These are phyloP conservation scores for Xiphophorus hellerii DNA, from an alignment of 2,113 vertebrate species.

Conservation along the genomic window DNA sequence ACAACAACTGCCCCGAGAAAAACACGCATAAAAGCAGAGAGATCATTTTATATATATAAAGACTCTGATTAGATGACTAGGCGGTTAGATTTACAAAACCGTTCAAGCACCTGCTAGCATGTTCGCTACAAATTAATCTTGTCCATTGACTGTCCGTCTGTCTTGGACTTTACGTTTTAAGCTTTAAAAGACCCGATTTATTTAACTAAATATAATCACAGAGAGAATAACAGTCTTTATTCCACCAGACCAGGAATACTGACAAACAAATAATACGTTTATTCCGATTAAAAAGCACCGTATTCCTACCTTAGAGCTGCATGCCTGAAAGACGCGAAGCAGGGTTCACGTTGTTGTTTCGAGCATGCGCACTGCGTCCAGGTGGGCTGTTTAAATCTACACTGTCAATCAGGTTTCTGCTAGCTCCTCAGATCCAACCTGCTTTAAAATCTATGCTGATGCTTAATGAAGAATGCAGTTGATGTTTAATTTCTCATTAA, in stretches of 20 bases:
- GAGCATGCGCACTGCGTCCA: slow-evolving; percentile 64
- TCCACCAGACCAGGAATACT: not conserved
- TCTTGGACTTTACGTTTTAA: slow-evolving; percentile 21
- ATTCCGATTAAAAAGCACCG: not conserved
- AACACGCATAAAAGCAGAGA: too few species aligned
- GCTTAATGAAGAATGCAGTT: not conserved
- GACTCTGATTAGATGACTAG: not conserved
- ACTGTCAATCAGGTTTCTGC: not conserved
- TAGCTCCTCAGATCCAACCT: not conserved
- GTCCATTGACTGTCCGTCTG: slow-evolving; percentile 1
- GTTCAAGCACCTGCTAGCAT: slow-evolving; percentile 18
- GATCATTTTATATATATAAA: not conserved
- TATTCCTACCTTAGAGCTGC: slow-evolving; percentile 54
- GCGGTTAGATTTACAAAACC: not conserved
- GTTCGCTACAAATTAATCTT: slow-evolving; percentile 12
- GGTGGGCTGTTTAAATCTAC: not conserved
- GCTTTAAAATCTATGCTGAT: not conserved
- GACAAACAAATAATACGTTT: not conserved
- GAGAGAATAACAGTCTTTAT: not conserved
- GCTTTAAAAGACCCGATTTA: not conserved
- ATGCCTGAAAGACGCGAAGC: slow-evolving; percentile 65
- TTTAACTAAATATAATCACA: too few species aligned
- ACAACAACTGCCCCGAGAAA: too few species aligned
- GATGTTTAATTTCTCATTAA: not conserved
- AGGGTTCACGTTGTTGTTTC: slow-evolving; percentile 21